Conservation (phyloP, 2,113 vertebrate species). For the Strigops habroptila region DNA sequence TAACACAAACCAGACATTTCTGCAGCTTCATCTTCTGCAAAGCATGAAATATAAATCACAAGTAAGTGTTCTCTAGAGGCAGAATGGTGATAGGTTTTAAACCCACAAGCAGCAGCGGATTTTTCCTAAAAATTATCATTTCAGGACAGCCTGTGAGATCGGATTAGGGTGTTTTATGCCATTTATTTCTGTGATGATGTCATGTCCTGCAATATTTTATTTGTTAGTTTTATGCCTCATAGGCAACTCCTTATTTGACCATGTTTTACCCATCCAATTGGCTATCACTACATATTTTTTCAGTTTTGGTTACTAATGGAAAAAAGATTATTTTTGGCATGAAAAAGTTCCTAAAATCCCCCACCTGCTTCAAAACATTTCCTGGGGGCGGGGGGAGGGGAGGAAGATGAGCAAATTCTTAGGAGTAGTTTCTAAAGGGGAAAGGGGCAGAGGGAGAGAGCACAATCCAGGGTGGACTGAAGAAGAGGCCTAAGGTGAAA, state of each 20-base stretch:
- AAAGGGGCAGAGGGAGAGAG: background rate
- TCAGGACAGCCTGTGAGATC: background rate
- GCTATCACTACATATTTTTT: background rate
- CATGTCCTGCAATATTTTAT: background rate
- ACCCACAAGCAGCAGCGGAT: background rate
- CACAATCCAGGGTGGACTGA: rapidly evolving
- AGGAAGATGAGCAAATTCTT: background rate
- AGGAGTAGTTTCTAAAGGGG: rapidly evolving
- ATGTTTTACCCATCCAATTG: background rate
- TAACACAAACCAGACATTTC: background rate
- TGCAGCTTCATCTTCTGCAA: background rate
- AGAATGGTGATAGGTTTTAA: background rate
- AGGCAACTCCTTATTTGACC: background rate
- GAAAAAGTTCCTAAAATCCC: background rate
- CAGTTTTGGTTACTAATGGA: background rate
- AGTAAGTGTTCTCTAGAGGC: background rate
- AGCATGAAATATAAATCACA: background rate
- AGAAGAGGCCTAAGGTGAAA: rapidly evolving
- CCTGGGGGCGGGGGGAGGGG: background rate
- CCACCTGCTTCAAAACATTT: background rate
- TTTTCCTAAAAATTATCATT: background rate
- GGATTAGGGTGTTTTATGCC: background rate
- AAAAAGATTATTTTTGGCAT: background rate
- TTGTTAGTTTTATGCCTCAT: background rate
- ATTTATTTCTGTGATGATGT: background rate